Base-by-base conservation (phyloP, 2,888 invertebrate genomes). In the Gymnoscelis rufifasciata region DNA sequence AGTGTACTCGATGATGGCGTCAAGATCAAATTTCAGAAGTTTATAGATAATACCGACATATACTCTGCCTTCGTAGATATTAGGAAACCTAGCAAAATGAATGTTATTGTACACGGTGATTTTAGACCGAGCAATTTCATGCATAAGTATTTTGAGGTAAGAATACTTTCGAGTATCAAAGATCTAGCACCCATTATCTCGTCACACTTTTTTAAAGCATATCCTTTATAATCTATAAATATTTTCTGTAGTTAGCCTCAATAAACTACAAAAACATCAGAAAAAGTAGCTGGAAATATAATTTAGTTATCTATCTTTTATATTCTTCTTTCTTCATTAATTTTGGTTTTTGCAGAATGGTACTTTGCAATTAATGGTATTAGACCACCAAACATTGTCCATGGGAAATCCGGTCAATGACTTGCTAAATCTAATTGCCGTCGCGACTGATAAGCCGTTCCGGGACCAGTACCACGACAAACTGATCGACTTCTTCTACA, bases 61-160 rank as follows among this genome's bases (percentile, higher is more conserved):
- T 10, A 23, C 2, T 47, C 55, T 1, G 41, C 47, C 1, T 52
- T 67, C 11, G 12, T 30, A 2, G 48, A 54, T 2, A 59, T 52
- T 8, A 62, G 57, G 29, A 50, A 48, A 15, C 24, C 36, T 1
- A 1, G 14, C 5, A 47, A 12, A 2, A 29, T 39, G 5, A 24
- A 43, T 7, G 47, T 51, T 7, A 24, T 55, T 8, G 26, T 26
- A 0, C 74, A 77, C 23, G 69, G 68, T 1, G 76, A 75, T 45
- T 78, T 56, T 42, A 64, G 71, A 27, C 53, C 68, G 11, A 73
- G 70, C 33, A 79, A 78, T 41, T 41, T 76, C 29, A 38, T 63
- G 54, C 56, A 64, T 29, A 54, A 43, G 31, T 19, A 19, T 19
- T 19, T 5, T 3, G 19, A 19, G 19, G 19, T 19, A 19, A 19